phyloP scores from a whole-genome alignment of 2,797 vertebrate genomes.

The Syngnathus rostellatus region DNA sequence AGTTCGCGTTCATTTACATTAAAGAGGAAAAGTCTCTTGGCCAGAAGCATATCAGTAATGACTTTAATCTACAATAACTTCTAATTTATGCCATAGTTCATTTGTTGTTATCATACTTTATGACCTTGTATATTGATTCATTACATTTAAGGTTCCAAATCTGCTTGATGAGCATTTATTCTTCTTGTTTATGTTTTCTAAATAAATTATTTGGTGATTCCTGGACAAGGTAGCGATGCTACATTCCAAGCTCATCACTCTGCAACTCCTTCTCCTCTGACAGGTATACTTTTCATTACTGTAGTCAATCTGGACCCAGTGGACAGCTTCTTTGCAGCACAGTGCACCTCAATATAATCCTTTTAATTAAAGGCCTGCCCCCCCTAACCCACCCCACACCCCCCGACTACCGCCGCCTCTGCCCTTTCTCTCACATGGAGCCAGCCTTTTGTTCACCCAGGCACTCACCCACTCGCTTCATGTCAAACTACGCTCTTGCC shows the following conservation, averaged over 20 bases:
- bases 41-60: slow-evolving; percentile 59
- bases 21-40: slow-evolving; percentile 58
- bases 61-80: slow-evolving; percentile 61
- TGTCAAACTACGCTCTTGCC: slow-evolving; percentile 70
- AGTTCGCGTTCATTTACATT: slow-evolving; percentile 68
- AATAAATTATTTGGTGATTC: slow-evolving; percentile 23
- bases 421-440: slow-evolving; percentile 58
- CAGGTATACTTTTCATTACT: slow-evolving; percentile 74
- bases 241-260: slow-evolving; percentile 27
- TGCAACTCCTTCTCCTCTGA: slow-evolving; percentile 37
- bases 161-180: slow-evolving; percentile 38
- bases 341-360: slow-evolving; percentile 76
- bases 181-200: slow-evolving; percentile 40
- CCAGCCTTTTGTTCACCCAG: slow-evolving; percentile 70
- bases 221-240: slow-evolving; percentile 17
- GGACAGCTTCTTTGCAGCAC: slow-evolving; percentile 68
- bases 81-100: slow-evolving; percentile 59
- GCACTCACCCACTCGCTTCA: slow-evolving; percentile 69
- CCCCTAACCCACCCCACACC: slow-evolving; percentile 18
- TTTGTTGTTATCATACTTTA: slow-evolving; percentile 63
- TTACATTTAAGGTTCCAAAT: slow-evolving; percentile 36
- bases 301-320: slow-evolving; percentile 70
- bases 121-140: slow-evolving; percentile 53
- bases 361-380: slow-evolving; percentile 77
- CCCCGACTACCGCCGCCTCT: slow-evolving; percentile 48